Conservation (phyloP, 2,797 vertebrate species). For the Chiroxiphia lanceolata region DNA sequence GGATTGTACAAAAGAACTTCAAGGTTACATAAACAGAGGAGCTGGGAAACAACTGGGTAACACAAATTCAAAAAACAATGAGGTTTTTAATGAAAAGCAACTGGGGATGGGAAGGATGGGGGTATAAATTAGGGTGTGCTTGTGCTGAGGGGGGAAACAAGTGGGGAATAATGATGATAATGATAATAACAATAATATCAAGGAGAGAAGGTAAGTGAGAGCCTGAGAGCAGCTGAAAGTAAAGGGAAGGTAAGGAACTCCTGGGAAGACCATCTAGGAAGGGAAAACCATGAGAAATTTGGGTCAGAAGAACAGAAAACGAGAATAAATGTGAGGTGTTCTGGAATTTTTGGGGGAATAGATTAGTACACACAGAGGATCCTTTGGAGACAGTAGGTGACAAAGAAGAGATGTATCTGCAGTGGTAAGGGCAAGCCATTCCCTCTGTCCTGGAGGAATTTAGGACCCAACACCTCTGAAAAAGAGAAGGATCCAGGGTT, state of each 20-base stretch:
- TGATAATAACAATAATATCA: background rate
- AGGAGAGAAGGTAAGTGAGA: background rate
- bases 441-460: background rate
- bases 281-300: background rate
- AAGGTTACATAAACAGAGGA: conserved; percentile 49
- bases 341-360: background rate
- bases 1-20: background rate
- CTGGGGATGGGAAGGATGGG: background rate
- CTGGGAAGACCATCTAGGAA: background rate
- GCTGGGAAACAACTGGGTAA: background rate
- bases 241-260: background rate
- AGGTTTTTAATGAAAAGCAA: background rate
- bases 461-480: background rate
- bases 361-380: background rate
- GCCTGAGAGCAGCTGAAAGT: background rate
- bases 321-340: background rate
- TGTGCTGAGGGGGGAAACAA: background rate
- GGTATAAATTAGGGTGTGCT: background rate
- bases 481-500: background rate
- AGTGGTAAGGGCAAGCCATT: background rate
- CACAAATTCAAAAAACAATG: rapidly evolving
- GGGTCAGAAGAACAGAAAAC: background rate
- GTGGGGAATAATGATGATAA: background rate
- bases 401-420: background rate
- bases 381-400: background rate